Conservation (phyloP, 2,888 invertebrate species). For the Clostera curtula region DNA sequence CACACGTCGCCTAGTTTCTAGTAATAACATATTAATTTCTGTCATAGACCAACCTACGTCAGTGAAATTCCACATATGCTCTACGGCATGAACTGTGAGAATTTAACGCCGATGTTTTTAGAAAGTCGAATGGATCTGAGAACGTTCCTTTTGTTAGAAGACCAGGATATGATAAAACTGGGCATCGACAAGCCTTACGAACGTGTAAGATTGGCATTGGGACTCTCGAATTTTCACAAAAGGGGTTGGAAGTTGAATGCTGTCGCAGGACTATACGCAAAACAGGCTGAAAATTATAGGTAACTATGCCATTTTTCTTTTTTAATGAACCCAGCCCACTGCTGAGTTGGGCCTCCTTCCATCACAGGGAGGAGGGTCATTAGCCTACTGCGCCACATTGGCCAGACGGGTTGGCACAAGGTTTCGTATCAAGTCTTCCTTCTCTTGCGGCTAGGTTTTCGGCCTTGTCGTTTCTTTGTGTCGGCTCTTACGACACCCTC, state of each 20-base stretch:
- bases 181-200: constrained; percentile 77
- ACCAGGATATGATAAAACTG: constrained; percentile 70
- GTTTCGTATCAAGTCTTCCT: too few relatives aligned
- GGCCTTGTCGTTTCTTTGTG: too few relatives aligned
- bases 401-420: too few relatives aligned
- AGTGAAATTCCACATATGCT: constrained; percentile 73
- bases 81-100: constrained; percentile 76
- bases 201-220: constrained; percentile 68
- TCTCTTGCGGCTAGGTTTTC: too few relatives aligned
- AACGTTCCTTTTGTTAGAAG: constrained; percentile 73
- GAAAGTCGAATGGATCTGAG: constrained; percentile 67
- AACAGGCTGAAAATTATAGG: constrained; percentile 57
- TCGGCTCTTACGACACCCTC: too few relatives aligned
- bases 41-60: constrained; percentile 60
- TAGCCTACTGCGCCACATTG: too few relatives aligned
- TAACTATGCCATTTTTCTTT: constrained; percentile 25
- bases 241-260: constrained; percentile 69
- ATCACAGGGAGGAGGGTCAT: too few relatives aligned
- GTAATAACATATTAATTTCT: constrained; percentile 1
- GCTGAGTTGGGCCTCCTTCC: too few relatives aligned
- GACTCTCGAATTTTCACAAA: constrained; percentile 74
- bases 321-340: too few relatives aligned
- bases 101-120: constrained; percentile 56
- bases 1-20: too few relatives aligned
- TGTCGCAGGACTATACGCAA: constrained; percentile 55